Evolutionary conservation across 1,140 invertebrate species (phyloP).

Genomic region (Drosophila sucinea): DNA sequence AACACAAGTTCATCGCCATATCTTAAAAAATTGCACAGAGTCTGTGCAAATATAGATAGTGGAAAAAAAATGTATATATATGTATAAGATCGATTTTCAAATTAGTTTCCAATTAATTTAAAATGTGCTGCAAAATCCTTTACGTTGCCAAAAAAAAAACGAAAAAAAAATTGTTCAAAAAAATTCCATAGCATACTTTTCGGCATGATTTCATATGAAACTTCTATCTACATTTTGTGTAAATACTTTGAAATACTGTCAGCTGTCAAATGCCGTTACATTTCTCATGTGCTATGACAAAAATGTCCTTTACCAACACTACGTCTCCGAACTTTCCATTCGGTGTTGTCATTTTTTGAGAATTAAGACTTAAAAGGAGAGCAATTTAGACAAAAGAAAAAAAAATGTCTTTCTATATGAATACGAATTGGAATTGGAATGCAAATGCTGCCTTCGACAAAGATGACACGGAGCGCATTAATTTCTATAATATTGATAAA

Average conservation of each 20-base stretch:
- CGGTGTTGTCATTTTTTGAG: neutral
- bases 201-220: neutral
- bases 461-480: constrained; percentile 1
- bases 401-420: neutral
- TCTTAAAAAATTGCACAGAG: no score
- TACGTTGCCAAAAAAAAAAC: no score
- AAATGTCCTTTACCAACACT: constrained; percentile 34
- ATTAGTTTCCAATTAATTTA: no score
- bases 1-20: no score
- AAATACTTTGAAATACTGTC: neutral
- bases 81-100: no score
- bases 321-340: neutral
- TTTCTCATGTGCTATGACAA: neutral
- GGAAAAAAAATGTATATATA: no score
- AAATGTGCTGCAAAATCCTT: no score
- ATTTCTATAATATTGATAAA: constrained; percentile 27
- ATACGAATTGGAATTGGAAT: neutral
- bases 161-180: neutral
- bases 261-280: constrained; percentile 60
- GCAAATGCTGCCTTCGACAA: neutral
- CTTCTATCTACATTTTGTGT: neutral
- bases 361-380: neutral
- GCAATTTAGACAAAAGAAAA: neutral
- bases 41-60: no score
- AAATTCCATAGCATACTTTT: constrained; percentile 2